Base-by-base conservation (phyloP, 2,113 vertebrate genomes). In the Melospiza georgiana region DNA sequence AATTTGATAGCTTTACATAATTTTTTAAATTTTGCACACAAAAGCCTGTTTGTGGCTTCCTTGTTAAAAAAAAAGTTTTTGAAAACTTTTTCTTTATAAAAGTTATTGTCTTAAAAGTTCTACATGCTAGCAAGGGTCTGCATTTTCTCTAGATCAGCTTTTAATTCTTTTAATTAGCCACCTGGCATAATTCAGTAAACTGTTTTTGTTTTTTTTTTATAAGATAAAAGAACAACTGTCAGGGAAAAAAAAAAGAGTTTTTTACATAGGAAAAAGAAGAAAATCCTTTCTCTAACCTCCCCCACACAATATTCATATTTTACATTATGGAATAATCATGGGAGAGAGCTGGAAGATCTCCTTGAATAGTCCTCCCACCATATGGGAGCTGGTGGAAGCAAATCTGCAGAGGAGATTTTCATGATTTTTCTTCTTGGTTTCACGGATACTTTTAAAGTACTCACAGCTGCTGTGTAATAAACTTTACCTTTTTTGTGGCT, bases 121-220 rank as follows among this genome's bases (percentile, higher is more conserved):
- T 72, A 33, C 51, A 41, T 78, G 28, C 24, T 89, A 19, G 37
- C 33, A 84, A 52, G 9, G 5, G 37, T 57, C 66, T 78, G 31
- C 75, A 35, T 91, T 91, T 92, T 81, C 65, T 61, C 49, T 49
- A 57, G 16, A 87, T 82, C 31, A 82, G 48, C 63, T 91, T 93
- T 89, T 65, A 92, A 82, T 90, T 84, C 52, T 89, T 93, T 89
- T 68, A 94, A 84, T 92, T 84, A 91, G n/a, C 49, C 84, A 91
- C 66, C 81, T 82, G 77, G 80, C 24, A 54, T 87, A 74, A 89
- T 65, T 78, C 23, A 80, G 19, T 77, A 88, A 92, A 35, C 1
- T 37, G 7, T 66, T 52, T 44, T 41, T 51, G 52, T 15, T 39
- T 39, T 5, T 31, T 39, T 39, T 39, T 86, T 62, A 44, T 4